Conservation (phyloP, 1,140 invertebrate species). For the Drosophila malerkotliana region DNA sequence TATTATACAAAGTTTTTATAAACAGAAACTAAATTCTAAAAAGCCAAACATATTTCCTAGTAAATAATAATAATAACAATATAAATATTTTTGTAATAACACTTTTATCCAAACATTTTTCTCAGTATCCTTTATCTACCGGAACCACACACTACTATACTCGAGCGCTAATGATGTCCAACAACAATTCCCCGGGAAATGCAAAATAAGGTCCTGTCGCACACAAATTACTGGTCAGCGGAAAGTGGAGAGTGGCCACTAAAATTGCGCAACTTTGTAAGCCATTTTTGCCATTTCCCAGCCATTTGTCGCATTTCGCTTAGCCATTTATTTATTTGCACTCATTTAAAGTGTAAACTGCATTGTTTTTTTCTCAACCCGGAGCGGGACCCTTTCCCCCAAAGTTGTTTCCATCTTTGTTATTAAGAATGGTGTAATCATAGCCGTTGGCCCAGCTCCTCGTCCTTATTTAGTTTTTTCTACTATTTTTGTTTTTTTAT, state of each 20-base stretch:
- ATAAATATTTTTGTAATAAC: too few relatives aligned
- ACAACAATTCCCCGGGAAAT: slow-evolving; percentile 48
- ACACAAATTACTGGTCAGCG: slow-evolving; percentile 56
- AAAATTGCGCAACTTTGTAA: slow-evolving; percentile 71
- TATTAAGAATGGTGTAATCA: slow-evolving; percentile 77
- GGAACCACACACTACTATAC: slow-evolving; percentile 46
- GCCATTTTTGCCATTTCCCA: slow-evolving; percentile 44
- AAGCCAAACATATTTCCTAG: too few relatives aligned
- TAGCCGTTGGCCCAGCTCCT: slow-evolving; percentile 25
- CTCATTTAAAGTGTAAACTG: slow-evolving; percentile 65
- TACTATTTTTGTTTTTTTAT: slow-evolving; percentile 13
- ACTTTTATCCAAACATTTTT: slow-evolving; percentile 11
- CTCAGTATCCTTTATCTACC: slow-evolving; percentile 44
- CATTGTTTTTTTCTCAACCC: slow-evolving; percentile 39
- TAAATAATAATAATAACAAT: neutral
- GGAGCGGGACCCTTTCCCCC: neutral
- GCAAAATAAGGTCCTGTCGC: slow-evolving; percentile 51
- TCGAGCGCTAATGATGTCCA: slow-evolving; percentile 59
- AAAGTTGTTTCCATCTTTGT: slow-evolving; percentile 58
- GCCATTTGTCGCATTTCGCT: slow-evolving; percentile 74
- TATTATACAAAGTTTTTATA: too few relatives aligned
- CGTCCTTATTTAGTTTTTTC: slow-evolving; percentile 9
- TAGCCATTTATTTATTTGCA: slow-evolving; percentile 77
- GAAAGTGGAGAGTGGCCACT: slow-evolving; percentile 33
- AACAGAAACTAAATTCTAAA: too few relatives aligned